Percentiles rank a stretch among this genome's conserved stretches.
Evolutionary conservation across 2,888 invertebrate species (phyloP).

Genomic region (Lycocerus yunnanus): DNA sequence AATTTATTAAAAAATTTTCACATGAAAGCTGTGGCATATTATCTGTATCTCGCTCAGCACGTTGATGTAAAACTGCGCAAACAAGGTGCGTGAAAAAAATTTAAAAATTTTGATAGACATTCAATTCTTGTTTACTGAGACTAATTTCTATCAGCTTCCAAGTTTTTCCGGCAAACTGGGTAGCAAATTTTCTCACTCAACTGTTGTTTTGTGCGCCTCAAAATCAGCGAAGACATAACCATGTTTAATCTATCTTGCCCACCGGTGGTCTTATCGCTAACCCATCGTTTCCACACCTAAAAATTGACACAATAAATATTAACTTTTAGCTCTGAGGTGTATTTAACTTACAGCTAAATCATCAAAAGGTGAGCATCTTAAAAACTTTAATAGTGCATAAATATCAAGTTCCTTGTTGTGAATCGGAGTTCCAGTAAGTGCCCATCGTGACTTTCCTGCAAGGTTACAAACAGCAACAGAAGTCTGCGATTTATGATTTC

Average conservation of each 20-base stretch:
- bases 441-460: slow-evolving; percentile 72
- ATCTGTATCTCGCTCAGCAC: slow-evolving; percentile 67
- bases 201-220: slow-evolving; percentile 87
- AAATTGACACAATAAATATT: neutral
- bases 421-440: slow-evolving; percentile 92
- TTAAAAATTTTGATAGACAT: slow-evolving; percentile 77
- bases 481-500: slow-evolving; percentile 82
- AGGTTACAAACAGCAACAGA: slow-evolving; percentile 73
- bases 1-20: neutral
- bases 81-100: slow-evolving; percentile 74
- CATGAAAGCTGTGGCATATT: neutral
- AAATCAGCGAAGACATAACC: slow-evolving; percentile 81
- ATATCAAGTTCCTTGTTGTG: slow-evolving; percentile 91
- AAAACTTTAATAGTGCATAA: slow-evolving; percentile 79
- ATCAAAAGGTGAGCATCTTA: slow-evolving; percentile 86
- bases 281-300: slow-evolving; percentile 90
- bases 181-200: slow-evolving; percentile 68
- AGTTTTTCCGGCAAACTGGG: slow-evolving; percentile 64
- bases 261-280: slow-evolving; percentile 79
- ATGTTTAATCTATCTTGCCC: slow-evolving; percentile 83
- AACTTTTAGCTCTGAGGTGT: neutral
- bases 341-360: slow-evolving; percentile 70
- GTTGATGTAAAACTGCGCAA: slow-evolving; percentile 77
- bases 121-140: slow-evolving; percentile 71
- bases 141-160: slow-evolving; percentile 64